Conservation (phyloP, 2,113 vertebrate genomes). For the Poeciliopsis prolifica region DNA sequence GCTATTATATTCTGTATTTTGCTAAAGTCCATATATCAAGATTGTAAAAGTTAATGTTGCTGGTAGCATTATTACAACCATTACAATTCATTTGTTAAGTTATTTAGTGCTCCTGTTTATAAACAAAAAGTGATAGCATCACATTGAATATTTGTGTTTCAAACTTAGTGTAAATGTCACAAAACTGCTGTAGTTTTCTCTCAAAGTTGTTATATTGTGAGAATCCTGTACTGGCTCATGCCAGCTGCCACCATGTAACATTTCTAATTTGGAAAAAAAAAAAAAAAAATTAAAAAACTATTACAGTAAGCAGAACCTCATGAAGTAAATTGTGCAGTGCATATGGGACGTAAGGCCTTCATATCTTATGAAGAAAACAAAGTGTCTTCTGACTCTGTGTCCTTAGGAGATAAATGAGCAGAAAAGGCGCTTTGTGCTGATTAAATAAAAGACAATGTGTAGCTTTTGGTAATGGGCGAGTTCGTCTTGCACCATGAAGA, state of each 20-base stretch:
- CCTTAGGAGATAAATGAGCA: conserved; percentile 56
- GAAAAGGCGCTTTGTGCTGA: conserved; percentile 52
- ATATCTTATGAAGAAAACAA: conserved; percentile 28
- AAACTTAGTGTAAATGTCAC: background rate
- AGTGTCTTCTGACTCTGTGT: conserved; percentile 49
- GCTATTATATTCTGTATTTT: background rate
- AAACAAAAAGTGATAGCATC: background rate
- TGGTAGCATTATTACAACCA: too few relatives aligned
- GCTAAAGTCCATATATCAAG: background rate
- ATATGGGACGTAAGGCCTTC: conserved; percentile 8
- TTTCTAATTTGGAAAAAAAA: background rate
- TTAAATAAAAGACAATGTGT: conserved; percentile 36
- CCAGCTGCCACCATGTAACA: background rate
- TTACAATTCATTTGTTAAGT: background rate
- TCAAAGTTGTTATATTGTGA: background rate
- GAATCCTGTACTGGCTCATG: background rate
- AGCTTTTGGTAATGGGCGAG: conserved; percentile 22
- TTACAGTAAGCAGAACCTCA: background rate
- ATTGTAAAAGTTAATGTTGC: background rate
- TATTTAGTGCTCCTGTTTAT: background rate
- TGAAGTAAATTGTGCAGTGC: background rate
- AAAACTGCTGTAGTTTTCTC: background rate
- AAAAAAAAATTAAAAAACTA: background rate
- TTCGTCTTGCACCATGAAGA: conserved; percentile 13
- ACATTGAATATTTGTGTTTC: background rate